Evolutionary conservation across 2,888 invertebrate species (phyloP), one percentile per base, ranked within the genome.

Genomic region (Hesperia comma): DNA sequence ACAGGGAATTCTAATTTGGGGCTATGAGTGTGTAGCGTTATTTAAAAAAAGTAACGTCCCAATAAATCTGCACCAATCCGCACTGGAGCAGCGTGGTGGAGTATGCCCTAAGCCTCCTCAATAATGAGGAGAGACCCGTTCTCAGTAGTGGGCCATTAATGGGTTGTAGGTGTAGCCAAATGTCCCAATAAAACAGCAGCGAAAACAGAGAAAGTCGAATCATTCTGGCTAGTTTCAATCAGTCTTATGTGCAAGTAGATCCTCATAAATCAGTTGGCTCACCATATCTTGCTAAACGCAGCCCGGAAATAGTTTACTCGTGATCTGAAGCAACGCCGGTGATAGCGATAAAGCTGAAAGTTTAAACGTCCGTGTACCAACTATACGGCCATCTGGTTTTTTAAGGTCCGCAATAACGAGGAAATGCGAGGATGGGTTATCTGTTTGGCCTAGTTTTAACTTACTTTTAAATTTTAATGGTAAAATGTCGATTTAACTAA

Each of bases 181-280:
- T n/a, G n/a, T 57, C 57, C 49, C 37, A 51, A 63, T 21, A 51
- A 63, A 63, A 57, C 56, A 40, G 49, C 49, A 63, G 57, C 49
- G 51, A 63, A 63, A 63, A 49, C 12, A 26, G 49, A 51, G 63
- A 43, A 58, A 64, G 58, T 15, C 10, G n/a, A 17, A 43, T 41
- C 64, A 58, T 32, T 64, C 58, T 64, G 64, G 58, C 43, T 53
- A 53, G 58, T 53, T 58, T 64, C 53, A 64, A 64, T 58, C 64
- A 43, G 10, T 40, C 43, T 53, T 7, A 63, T 40, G 53, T 58
- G 49, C 57, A 40, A 51, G 53, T 66, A 33, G 64, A 54, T 43
- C 26, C 51, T 43, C 17, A 66, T 66, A 66, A 66, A 58, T 60
- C 41, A 51, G 51, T 64, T 41, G 64, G 51, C 57, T 17, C 33